phyloP scores from a whole-genome alignment of 2,113 vertebrate genomes.

The Grus americana region DNA sequence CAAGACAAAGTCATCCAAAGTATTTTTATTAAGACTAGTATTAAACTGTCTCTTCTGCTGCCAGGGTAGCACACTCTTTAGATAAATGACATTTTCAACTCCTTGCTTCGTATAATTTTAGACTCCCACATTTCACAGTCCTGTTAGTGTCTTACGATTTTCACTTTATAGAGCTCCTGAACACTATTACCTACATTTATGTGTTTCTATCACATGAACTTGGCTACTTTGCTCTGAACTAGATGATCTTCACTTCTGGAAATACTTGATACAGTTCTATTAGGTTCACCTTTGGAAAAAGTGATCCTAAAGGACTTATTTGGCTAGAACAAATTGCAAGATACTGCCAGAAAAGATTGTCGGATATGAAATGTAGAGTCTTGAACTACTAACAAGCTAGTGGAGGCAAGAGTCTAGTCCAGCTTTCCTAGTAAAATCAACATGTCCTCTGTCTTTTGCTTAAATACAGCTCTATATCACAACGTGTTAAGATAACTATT shows the following conservation, averaged over 20 bases:
- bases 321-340: not conserved
- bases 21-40: not conserved
- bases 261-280: not conserved
- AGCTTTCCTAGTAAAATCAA: conserved; percentile 24
- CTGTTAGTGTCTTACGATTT: not conserved
- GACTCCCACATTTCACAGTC: not conserved
- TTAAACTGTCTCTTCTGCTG: not conserved
- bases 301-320: not conserved
- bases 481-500: not conserved
- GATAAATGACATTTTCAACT: conserved; percentile 16
- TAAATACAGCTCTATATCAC: not conserved
- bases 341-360: not conserved
- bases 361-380: not conserved
- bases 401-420: not conserved
- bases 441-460: not conserved
- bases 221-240: not conserved
- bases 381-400: not conserved
- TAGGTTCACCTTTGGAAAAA: conserved; percentile 16
- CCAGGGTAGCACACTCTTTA: not conserved
- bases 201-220: not conserved
- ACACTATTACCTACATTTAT: not conserved
- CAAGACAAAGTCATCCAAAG: not conserved
- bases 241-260: not conserved
- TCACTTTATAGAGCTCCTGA: not conserved
- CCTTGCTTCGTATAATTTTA: conserved; percentile 8